Percentiles rank a stretch among this genome's conserved stretches.
Conservation (phyloP, 1,140 invertebrate species). For the Drosophila sproati region DNA sequence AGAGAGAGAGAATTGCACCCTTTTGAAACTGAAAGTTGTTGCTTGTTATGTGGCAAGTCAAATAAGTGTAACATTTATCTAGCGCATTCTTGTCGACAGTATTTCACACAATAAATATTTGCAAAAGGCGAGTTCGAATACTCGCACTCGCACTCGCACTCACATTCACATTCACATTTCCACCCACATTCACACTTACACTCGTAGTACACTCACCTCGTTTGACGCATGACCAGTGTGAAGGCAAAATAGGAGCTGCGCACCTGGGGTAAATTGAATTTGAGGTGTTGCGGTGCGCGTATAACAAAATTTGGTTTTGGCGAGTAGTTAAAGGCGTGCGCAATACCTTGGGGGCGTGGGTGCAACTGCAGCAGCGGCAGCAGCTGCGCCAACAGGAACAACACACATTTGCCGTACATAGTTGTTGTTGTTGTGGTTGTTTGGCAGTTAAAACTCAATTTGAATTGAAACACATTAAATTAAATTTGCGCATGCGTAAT, state of each 20-base stretch:
- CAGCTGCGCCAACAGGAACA: constrained; percentile 9
- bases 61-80: background rate
- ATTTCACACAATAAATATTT: constrained; percentile 21
- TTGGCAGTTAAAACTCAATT: constrained; percentile 22
- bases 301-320: constrained; percentile 67
- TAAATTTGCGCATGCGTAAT: constrained; percentile 55
- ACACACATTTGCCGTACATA: constrained; percentile 27
- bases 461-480: constrained; percentile 54
- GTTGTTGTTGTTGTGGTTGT: constrained; percentile 25
- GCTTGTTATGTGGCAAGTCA: background rate
- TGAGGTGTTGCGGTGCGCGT: constrained; percentile 52
- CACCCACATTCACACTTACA: background rate
- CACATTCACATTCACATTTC: background rate
- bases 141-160: no score
- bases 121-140: background rate
- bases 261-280: constrained; percentile 63
- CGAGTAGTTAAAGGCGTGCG: constrained; percentile 67
- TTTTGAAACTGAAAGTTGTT: constrained; percentile 3
- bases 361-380: constrained; percentile 13
- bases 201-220: constrained; percentile 63
- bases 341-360: constrained; percentile 1
- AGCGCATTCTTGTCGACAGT: background rate
- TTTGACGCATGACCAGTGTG: constrained; percentile 72
- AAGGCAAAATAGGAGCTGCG: constrained; percentile 83
- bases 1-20: background rate